Conservation (phyloP, 2,797 vertebrate species). For the Odontamblyopus rebecca region DNA sequence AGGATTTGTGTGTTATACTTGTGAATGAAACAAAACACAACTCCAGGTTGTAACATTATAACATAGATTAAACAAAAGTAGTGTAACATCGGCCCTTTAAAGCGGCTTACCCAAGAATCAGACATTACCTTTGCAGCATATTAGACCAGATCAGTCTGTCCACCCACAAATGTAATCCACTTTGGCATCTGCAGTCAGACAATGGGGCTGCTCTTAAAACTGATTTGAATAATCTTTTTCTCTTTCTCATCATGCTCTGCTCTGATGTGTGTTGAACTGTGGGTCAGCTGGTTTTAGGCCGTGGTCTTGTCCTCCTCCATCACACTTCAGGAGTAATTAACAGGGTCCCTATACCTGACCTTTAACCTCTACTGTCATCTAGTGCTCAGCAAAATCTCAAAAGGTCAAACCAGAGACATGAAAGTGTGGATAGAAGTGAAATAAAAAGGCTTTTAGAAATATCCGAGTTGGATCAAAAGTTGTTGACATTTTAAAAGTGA, state of each 20-base stretch:
- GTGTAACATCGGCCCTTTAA: too few relatives aligned
- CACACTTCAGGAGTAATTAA: background rate
- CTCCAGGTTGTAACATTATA: too few relatives aligned
- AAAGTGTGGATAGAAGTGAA: background rate
- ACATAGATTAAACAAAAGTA: too few relatives aligned
- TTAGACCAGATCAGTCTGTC: background rate
- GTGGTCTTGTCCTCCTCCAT: background rate
- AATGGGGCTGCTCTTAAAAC: background rate
- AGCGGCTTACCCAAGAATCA: too few relatives aligned
- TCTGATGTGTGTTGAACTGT: background rate
- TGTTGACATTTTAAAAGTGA: background rate
- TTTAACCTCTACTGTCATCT: background rate
- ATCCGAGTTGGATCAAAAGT: too few relatives aligned
- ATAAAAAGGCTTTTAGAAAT: background rate
- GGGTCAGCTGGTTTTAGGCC: background rate
- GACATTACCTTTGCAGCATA: too few relatives aligned
- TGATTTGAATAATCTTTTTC: background rate
- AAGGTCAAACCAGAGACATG: background rate
- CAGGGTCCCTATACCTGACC: background rate
- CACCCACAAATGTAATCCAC: conserved; percentile 4
- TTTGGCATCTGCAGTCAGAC: background rate
- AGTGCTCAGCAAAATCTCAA: background rate
- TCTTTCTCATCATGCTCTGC: background rate
- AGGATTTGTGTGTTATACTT: too few relatives aligned
- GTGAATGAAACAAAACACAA: too few relatives aligned